These are phyloP conservation scores for Psix sp. DNA, from an alignment of 1,140 invertebrate genomes.

Conservation along the genomic window DNA sequence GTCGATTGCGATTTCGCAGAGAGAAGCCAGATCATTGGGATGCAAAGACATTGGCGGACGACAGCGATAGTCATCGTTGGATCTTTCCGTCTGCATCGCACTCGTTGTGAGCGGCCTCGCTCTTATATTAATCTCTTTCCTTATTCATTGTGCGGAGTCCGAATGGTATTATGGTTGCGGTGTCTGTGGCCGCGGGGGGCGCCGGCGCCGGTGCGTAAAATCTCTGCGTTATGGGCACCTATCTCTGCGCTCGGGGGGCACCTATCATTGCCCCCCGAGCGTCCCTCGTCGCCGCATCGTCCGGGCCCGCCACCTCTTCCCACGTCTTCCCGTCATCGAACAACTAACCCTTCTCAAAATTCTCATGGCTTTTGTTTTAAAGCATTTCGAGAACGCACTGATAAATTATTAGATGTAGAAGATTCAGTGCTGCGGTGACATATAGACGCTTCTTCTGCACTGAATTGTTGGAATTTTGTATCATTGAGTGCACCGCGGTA, in stretches of 20 bases:
- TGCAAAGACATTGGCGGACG: constrained; percentile 58
- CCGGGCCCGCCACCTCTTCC: constrained; percentile 51
- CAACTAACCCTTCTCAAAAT: constrained; percentile 66
- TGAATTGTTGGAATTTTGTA: constrained; percentile 40
- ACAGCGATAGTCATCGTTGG: constrained; percentile 61
- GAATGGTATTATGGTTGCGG: constrained; percentile 72
- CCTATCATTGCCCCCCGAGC: constrained; percentile 35
- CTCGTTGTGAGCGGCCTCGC: too few species aligned
- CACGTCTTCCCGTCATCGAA: constrained; percentile 58
- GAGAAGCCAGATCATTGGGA: constrained; percentile 27
- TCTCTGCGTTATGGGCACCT: constrained; percentile 72
- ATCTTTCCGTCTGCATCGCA: constrained; percentile 10
- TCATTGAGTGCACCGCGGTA: too few species aligned
- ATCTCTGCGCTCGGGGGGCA: constrained; percentile 29
- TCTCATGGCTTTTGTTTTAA: constrained; percentile 75
- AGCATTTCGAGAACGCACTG: constrained; percentile 65
- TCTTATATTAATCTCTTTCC: constrained; percentile 55
- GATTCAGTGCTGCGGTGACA: constrained; percentile 8
- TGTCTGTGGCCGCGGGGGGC: constrained; percentile 77
- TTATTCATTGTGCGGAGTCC: constrained; percentile 53
- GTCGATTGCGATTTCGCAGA: constrained; percentile 48
- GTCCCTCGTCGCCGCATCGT: constrained; percentile 31
- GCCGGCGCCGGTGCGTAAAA: constrained; percentile 77
- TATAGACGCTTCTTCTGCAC: constrained; percentile 18
- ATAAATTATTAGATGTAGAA: constrained; percentile 71